Conservation (phyloP, 2,113 vertebrate genomes). For the Hippocampus comes region DNA sequence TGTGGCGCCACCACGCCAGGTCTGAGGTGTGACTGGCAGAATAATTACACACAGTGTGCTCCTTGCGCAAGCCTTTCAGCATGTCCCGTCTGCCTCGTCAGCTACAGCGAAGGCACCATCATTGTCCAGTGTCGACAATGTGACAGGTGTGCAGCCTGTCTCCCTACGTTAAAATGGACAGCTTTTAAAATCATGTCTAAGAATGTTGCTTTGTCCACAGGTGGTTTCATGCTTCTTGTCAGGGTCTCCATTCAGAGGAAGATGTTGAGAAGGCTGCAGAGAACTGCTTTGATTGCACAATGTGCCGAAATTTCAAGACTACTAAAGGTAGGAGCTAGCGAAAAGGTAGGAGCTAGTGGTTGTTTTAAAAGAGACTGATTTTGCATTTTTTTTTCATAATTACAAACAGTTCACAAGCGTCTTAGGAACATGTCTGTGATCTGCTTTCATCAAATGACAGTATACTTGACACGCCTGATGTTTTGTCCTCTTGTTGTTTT, state of each 20-base stretch:
- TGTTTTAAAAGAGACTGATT: background rate
- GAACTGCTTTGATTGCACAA: conserved; percentile 90
- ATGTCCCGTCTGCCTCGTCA: conserved; percentile 85
- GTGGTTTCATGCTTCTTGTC: conserved; percentile 97
- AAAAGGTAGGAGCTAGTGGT: no score
- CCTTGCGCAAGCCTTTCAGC: conserved; percentile 88
- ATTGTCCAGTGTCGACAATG: conserved; percentile 94
- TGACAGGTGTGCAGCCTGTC: conserved; percentile 78
- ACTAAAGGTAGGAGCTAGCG: conserved; percentile 62
- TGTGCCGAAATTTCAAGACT: conserved; percentile 86
- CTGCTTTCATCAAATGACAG: no score
- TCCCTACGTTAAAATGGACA: conserved; percentile 3
- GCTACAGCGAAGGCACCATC: conserved; percentile 87
- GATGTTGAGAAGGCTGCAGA: conserved; percentile 92
- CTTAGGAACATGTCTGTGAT: no score
- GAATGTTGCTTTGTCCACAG: conserved; percentile 57
- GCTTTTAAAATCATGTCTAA: conserved; percentile 7
- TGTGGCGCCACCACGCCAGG: conserved; percentile 91
- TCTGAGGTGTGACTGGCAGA: conserved; percentile 94
- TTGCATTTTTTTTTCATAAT: no score
- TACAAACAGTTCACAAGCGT: no score
- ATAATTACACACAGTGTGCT: conserved; percentile 95
- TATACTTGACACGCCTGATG: no score
- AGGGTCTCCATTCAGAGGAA: conserved; percentile 89
- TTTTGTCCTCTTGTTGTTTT: no score